Base-by-base conservation (phyloP, 2,797 vertebrate species). In the Cynodonichthys magdalenae region DNA sequence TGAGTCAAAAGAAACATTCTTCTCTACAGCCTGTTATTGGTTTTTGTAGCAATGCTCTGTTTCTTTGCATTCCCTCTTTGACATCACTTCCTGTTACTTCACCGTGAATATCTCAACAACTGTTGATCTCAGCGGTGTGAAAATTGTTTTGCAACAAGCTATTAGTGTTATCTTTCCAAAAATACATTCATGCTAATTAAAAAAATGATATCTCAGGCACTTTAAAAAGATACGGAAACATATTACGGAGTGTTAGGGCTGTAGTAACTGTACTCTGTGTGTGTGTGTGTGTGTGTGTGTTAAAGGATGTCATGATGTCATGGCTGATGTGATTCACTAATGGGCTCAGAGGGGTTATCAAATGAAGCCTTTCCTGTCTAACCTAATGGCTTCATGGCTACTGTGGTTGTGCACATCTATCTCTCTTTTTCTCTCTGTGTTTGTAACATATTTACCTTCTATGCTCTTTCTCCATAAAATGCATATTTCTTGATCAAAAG, bases 301-400 rank as follows among this genome's bases (percentile, higher is more conserved):
- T n/a, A n/a, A n/a, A 62, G 57, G 60, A 63, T 71, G 67, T 66
- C 80, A 79, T 89, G 88, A 90, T 82, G 85, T 89, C 85, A 87
- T 84, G 72, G 68, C 61, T 81, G 65, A 73, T 79, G 75, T 66
- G 74, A 77, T 71, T 70, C 42, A 66, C 75, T 84, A 80, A 89
- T 84, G 79, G 81, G 67, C 72, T 81, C 89, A 69, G 24, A 62
- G 85, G 84, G 84, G 77, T 78, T 89, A 85, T 88, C 81, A 70
- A 53, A 85, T 90, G 72, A 69, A 69, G 59, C 48, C 60, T 53
- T 59, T 24, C 31, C 73, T 61, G 47, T 41, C 63, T 65, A 74
- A 53, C 61, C 68, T 88, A 89, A 89, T 88, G 84, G 86, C 49
- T 75, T 76, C 71, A 74, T 20, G 74, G 68, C 59, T 46, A 67